These are phyloP conservation scores for Cheirogaleus major DNA, from an alignment of 2,797 vertebrate species.

Conservation along the genomic window DNA sequence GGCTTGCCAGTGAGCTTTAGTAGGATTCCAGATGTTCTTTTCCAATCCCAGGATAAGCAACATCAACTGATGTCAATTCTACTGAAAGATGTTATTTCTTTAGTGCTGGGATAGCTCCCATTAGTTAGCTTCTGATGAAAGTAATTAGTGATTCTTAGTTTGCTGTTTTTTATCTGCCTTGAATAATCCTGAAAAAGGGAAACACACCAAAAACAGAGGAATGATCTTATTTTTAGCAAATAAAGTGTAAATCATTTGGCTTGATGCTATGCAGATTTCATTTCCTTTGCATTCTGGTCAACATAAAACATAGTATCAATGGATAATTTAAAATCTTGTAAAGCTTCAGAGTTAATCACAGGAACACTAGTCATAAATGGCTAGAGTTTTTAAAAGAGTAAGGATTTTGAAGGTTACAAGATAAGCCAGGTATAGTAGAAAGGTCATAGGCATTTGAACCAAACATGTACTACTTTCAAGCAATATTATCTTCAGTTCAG, in stretches of 20 bases:
- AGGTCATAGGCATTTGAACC: not conserved
- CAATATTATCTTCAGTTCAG: not conserved
- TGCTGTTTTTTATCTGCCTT: not conserved
- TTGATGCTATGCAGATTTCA: not conserved
- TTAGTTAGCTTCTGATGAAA: constrained; percentile 66
- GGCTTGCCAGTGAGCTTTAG: constrained; percentile 66
- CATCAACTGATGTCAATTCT: constrained; percentile 78
- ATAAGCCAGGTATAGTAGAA: not conserved
- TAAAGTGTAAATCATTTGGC: not conserved
- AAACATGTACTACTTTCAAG: not conserved
- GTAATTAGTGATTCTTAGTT: constrained; percentile 61
- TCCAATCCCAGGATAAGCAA: constrained; percentile 70
- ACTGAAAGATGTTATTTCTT: constrained; percentile 70
- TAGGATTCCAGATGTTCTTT: constrained; percentile 79
- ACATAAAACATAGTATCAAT: not conserved
- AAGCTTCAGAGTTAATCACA: constrained; percentile 1
- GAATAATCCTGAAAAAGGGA: constrained; percentile 58
- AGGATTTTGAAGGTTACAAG: constrained; percentile 48
- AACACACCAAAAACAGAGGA: not conserved
- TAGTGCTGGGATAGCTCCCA: not conserved
- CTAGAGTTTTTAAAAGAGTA: not conserved
- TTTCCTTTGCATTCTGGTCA: not conserved
- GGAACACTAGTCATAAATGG: not conserved
- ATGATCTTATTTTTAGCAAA: constrained; percentile 2
- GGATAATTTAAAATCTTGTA: not conserved